phyloP scores from a whole-genome alignment of 2,113 vertebrate genomes.

The Falcunculus frontatus region DNA sequence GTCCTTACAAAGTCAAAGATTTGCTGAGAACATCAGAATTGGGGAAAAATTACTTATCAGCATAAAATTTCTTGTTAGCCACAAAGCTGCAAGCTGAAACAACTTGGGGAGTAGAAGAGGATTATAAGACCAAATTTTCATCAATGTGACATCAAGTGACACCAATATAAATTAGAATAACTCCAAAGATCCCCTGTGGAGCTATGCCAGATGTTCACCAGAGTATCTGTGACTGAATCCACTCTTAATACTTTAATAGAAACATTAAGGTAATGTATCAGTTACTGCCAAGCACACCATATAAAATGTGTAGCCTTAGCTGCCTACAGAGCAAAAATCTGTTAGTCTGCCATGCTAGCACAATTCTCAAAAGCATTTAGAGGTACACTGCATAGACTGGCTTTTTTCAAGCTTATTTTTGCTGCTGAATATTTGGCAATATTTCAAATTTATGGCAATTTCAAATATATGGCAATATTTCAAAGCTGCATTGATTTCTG shows the following conservation, averaged over 20 bases:
- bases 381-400: background rate
- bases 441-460: too few species aligned
- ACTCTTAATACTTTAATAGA: conserved; percentile 27
- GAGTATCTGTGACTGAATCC: background rate
- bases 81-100: conserved; percentile 41
- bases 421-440: background rate
- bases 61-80: conserved; percentile 8
- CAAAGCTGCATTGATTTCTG: conserved; percentile 63
- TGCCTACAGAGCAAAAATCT: background rate
- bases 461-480: conserved; percentile 28
- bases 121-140: background rate
- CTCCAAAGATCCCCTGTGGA: background rate
- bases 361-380: conserved; percentile 31
- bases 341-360: background rate
- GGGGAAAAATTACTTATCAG: background rate
- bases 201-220: background rate
- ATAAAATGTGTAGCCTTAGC: conserved; percentile 37
- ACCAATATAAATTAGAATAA: background rate
- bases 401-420: conserved; percentile 54
- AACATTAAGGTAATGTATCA: conserved; percentile 15
- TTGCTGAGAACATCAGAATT: background rate
- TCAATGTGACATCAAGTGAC: background rate
- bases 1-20: background rate
- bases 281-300: background rate
- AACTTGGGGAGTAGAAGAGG: background rate